Conservation (phyloP, 1,140 invertebrate genomes). For the Thaumatotibia leucotreta region DNA sequence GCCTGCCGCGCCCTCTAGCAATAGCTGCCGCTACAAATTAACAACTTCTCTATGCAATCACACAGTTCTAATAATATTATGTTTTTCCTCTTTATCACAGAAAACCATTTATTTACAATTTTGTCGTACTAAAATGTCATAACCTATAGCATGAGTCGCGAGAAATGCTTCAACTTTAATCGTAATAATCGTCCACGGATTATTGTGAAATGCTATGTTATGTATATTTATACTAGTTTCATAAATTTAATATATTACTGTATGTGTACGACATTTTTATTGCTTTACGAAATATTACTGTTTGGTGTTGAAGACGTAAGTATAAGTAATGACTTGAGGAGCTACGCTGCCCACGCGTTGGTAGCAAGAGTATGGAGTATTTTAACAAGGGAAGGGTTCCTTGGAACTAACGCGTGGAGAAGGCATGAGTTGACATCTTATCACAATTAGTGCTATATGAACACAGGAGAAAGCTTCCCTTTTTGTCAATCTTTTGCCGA, state of each 20-base stretch:
- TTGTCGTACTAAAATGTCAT: slow-evolving; percentile 69
- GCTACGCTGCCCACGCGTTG: background rate
- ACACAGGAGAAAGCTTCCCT: background rate
- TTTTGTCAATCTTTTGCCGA: background rate
- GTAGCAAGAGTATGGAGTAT: background rate
- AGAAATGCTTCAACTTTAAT: slow-evolving; percentile 42
- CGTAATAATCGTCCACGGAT: background rate
- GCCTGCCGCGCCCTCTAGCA: slow-evolving; percentile 29
- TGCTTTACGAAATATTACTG: slow-evolving; percentile 7
- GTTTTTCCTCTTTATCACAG: slow-evolving; percentile 76
- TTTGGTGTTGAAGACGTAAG: background rate
- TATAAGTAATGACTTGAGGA: background rate
- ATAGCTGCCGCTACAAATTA: slow-evolving; percentile 60
- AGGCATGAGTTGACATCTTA: background rate
- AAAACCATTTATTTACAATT: slow-evolving; percentile 78
- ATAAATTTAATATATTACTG: slow-evolving; percentile 1
- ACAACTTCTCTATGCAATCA: slow-evolving; percentile 75
- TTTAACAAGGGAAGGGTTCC: background rate
- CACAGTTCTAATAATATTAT: slow-evolving; percentile 72
- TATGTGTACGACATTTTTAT: slow-evolving; percentile 12
- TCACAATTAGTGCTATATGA: slow-evolving; percentile 11
- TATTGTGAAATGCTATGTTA: background rate
- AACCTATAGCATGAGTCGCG: slow-evolving; percentile 64
- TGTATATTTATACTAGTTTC: slow-evolving; percentile 9
- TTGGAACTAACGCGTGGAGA: background rate